Conservation (phyloP, 2,113 vertebrate species). For the Fulmarus glacialis region DNA sequence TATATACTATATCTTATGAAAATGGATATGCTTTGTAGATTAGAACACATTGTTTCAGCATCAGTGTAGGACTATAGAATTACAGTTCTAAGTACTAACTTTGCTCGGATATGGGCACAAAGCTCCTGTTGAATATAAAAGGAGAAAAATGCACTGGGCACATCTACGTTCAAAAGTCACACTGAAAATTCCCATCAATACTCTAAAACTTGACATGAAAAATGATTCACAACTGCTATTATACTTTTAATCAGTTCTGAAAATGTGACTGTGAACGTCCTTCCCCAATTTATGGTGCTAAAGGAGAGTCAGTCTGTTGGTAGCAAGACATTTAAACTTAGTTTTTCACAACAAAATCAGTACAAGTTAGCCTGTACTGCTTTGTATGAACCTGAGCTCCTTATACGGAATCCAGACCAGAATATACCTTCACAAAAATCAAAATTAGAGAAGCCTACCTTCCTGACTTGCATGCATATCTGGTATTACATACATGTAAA, state of each 20-base stretch:
- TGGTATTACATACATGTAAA: not conserved
- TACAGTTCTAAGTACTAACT: not conserved
- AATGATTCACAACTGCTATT: not conserved
- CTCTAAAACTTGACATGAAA: not conserved
- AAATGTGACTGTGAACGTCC: not conserved
- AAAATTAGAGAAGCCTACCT: not conserved
- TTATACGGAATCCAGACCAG: not conserved
- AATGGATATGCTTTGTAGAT: constrained; percentile 41
- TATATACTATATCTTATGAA: constrained; percentile 10
- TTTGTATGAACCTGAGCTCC: not conserved
- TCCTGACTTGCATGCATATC: not conserved
- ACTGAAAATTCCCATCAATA: not conserved
- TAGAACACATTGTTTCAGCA: not conserved
- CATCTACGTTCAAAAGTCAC: accelerated
- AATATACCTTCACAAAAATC: not conserved
- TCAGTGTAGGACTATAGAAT: not conserved
- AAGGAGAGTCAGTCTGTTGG: not conserved
- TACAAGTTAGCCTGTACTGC: not conserved
- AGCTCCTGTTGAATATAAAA: not conserved
- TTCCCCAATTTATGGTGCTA: not conserved
- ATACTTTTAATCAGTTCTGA: not conserved
- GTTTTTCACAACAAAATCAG: not conserved
- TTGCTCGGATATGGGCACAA: not conserved
- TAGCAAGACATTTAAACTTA: not conserved
- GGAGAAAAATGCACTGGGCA: not conserved